Evolutionary conservation across 2,888 invertebrate genomes (phyloP), one percentile per base, ranked within the genome.

Genomic region (Coenonympha arcania): DNA sequence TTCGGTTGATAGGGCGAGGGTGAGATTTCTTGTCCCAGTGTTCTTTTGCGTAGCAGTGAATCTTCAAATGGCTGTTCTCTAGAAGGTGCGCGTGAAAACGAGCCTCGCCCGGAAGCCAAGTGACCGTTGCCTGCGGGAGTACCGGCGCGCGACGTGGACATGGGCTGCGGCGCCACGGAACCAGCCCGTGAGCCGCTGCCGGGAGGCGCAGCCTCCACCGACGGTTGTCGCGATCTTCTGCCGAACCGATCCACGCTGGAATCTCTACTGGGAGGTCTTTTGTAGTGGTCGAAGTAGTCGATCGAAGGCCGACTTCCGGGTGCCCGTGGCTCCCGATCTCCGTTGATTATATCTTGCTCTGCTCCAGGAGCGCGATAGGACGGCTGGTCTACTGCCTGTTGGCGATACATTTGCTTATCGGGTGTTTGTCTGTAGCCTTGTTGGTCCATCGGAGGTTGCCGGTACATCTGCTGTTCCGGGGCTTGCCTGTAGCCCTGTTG

Each of bases 211-310:
- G 92, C 90, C 69, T 95, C 93, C 46, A 94, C 90, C 11, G 94
- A 94, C 24, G 94, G 89, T 69, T 94, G 94, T 52, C 95, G 88
- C 1, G 94, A 94, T 18, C 93, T 91, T 55, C 92, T 88, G 4
- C 92, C 90, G 69, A 92, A 94, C 54, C 93, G 89, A 82, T 95
- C 95, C 37, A 94, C 93, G 62, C 95, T 95, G 54, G 93, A 91
- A 73, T 95, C 95, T 70, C 95, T 88, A 83, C 95, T 95, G 1
- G 95, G 95, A 45, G 95, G 95, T 73, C 94, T 88, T 78, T 95
- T 95, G 78, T 98, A 98, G 73, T 98, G 97, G 78, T 97, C 97
- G 73, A 96, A 95, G 69, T 95, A 94, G 77, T 96, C 95, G 69
- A 94, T 94, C 62, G 94, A 93, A 8, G 93, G 79, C 9, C 85